Percentiles rank a stretch among this genome's conserved stretches.
phyloP scores from a whole-genome alignment of 1,140 invertebrate species.

The Bombus breviceps region DNA sequence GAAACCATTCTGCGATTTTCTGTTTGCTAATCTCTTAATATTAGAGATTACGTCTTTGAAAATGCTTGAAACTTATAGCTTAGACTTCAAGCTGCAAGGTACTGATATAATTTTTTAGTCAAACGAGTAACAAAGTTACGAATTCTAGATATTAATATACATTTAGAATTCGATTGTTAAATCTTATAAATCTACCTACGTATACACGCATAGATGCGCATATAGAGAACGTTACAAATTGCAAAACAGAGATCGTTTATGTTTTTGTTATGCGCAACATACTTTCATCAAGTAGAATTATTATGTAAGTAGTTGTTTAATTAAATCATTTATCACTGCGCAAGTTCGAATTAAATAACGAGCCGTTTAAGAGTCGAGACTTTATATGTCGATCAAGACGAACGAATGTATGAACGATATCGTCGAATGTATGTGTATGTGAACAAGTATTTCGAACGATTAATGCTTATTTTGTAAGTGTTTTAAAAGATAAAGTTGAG shows the following conservation, averaged over 20 bases:
- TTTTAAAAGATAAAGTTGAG: constrained; percentile 47
- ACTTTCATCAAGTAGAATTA: constrained; percentile 7
- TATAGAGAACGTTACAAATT: not conserved
- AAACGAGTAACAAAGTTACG: not conserved
- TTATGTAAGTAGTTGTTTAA: constrained; percentile 41
- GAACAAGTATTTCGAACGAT: not conserved
- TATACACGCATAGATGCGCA: not conserved
- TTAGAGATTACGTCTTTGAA: constrained; percentile 34
- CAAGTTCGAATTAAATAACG: constrained; percentile 39
- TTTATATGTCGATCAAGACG: not conserved
- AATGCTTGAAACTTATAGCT: not conserved
- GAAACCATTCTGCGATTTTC: constrained; percentile 44
- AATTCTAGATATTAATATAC: not conserved
- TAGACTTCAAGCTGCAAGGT: not conserved
- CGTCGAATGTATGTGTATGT: no score
- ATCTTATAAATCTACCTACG: not conserved
- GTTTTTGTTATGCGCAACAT: not conserved
- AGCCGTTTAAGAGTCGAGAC: constrained; percentile 12
- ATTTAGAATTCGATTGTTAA: not conserved
- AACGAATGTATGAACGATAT: constrained; percentile 6
- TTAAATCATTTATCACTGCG: constrained; percentile 26
- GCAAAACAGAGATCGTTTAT: not conserved
- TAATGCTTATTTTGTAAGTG: not conserved
- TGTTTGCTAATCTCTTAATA: constrained; percentile 50
- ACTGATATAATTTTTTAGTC: not conserved